Percentiles rank a stretch among this genome's conserved stretches.
Conservation (phyloP, 2,797 vertebrate species). For the Acanthis flammea region DNA sequence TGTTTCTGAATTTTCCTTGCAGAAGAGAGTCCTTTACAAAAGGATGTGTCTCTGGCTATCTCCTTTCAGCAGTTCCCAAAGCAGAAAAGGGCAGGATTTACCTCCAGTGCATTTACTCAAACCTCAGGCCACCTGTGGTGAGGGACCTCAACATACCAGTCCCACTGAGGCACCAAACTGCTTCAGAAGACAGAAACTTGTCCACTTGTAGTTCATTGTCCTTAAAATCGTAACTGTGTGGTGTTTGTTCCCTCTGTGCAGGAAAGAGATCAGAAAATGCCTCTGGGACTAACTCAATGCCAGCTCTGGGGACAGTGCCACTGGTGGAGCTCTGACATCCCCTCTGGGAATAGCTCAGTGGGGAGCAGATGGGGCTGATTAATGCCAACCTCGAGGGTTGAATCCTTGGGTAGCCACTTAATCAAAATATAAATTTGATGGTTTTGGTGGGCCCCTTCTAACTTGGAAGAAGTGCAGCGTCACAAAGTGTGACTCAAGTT, state of each 20-base stretch:
- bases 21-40: background rate
- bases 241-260: background rate
- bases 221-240: background rate
- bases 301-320: fast-evolving
- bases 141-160: too few relatives aligned
- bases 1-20: background rate
- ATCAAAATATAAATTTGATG: fast-evolving
- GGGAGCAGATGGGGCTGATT: fast-evolving
- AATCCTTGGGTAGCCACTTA: fast-evolving
- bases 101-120: too few relatives aligned
- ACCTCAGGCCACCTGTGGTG: background rate
- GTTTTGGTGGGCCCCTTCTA: too few relatives aligned
- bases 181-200: background rate
- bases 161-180: background rate
- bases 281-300: background rate
- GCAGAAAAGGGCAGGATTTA: background rate
- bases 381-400: fast-evolving
- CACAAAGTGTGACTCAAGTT: background rate
- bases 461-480: too few relatives aligned
- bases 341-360: fast-evolving
- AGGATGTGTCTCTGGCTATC: background rate
- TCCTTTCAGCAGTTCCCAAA: background rate
- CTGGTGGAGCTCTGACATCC: fast-evolving
- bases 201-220: background rate
- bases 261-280: background rate